Conservation (phyloP, 2,888 invertebrate genomes). For the Sphaerophoria taeniata region DNA sequence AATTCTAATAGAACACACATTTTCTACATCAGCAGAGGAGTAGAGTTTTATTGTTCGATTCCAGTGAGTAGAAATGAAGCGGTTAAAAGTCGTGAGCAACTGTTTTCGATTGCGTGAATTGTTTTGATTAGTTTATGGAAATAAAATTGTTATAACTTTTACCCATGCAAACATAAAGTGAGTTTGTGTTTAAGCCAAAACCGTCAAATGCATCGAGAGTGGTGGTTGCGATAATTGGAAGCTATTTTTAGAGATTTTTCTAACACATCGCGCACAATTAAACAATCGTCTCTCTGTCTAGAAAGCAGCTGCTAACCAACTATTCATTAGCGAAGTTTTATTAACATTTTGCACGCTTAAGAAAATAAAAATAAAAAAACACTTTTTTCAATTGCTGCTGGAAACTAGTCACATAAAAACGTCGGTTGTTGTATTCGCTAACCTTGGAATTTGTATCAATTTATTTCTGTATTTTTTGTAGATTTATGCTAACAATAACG, state of each 20-base stretch:
- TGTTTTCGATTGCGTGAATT: slow-evolving; percentile 55
- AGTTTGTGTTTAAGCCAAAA: slow-evolving; percentile 13
- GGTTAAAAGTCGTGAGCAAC: not conserved
- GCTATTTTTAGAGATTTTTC: not conserved
- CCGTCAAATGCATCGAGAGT: slow-evolving; percentile 23
- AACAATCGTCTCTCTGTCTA: not conserved
- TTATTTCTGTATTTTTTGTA: not conserved
- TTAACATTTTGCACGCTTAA: slow-evolving; percentile 50
- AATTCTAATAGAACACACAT: slow-evolving; percentile 12
- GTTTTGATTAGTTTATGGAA: slow-evolving; percentile 30
- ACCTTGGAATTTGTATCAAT: slow-evolving; percentile 34
- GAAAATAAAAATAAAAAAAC: slow-evolving; percentile 4
- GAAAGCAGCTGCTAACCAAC: slow-evolving; percentile 31
- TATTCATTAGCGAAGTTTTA: slow-evolving; percentile 34
- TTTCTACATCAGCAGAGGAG: not conserved
- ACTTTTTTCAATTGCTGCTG: not conserved
- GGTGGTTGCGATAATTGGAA: slow-evolving; percentile 1
- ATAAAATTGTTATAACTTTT: slow-evolving; percentile 9
- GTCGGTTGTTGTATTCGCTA: not conserved
- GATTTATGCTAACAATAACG: not conserved
- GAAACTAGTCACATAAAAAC: not conserved
- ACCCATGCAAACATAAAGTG: slow-evolving; percentile 5
- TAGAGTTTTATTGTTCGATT: not conserved
- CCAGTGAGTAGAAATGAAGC: not conserved
- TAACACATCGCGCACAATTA: slow-evolving; percentile 3